Base-by-base conservation (phyloP, 2,797 vertebrate genomes). In the Sebastes minor region DNA sequence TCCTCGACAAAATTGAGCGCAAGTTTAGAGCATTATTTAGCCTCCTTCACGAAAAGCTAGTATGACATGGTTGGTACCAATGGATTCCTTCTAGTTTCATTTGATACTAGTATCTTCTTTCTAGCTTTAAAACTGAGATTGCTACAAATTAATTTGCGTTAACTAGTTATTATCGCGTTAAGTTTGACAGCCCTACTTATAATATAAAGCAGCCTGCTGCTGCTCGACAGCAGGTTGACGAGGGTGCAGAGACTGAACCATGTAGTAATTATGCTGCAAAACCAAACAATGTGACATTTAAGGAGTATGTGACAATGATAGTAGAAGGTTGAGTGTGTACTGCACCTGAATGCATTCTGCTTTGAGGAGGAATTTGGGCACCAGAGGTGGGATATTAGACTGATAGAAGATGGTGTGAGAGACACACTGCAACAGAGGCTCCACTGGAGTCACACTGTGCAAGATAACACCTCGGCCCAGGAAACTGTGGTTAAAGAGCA, bases 371-470 rank as follows among this genome's bases (percentile, higher is more conserved):
- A 97, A 95, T 76, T 96, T 97, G 67, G 97, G 96, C 53, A 97
- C 89, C 56, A 95, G 67, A 4, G 95, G 82, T 0, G 92, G 97
- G 5, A 96, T 74, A 12, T 78, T 95, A 5, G 86, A 87, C 94
- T 97, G 96, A 81, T 95, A 97, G 91, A 95, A 98, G 77, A 97
- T 96, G 56, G 88, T 95, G 92, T 97, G 97, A 10, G 95, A 87
- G 6, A 97, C 97, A 0, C 90, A 95, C 92, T 97, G 97, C 82
- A 97, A 80, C 69, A 97, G 93, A 2, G 97, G 96, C 83, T 97
- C 96, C 86, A 97, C 87, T 0, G 97, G 97, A 1, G 96, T 98
- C 86, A 97, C 95, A 0, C 88, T 95, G 14, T 97, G 97, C 83
- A 97, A 76, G 78, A 97, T 95, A 4, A 97, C 71, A 8, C 97